Evolutionary conservation across 2,113 vertebrate species (phyloP).

Genomic region (Picathartes gymnocephalus): DNA sequence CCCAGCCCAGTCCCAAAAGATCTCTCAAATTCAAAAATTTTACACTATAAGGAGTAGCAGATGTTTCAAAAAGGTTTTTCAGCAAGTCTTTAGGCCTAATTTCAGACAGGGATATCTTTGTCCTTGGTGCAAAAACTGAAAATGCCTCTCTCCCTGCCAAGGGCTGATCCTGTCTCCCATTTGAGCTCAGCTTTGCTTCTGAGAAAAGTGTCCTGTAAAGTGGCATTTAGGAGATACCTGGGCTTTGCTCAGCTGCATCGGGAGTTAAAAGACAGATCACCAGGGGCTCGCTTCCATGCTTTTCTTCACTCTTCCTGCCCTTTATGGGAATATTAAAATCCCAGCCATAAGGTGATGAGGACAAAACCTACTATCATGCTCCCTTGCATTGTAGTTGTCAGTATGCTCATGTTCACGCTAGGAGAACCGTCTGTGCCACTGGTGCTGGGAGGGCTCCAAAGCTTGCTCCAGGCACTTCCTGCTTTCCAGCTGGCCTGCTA

Average conservation of each 20-base stretch:
- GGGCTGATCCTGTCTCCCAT: background rate
- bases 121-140: background rate
- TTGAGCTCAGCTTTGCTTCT: background rate
- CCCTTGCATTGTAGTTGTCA: background rate
- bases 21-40: background rate
- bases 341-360: background rate
- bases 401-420: background rate
- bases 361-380: background rate
- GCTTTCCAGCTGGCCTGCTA: background rate
- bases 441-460: background rate
- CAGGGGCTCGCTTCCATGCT: background rate
- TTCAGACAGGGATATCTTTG: background rate
- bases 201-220: background rate
- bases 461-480: background rate
- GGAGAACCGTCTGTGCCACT: background rate
- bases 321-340: background rate
- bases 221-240: background rate
- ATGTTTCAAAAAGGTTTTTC: background rate
- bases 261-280: background rate
- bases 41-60: background rate
- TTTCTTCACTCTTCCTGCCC: background rate
- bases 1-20: background rate
- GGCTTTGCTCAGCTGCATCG: background rate
- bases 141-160: background rate
- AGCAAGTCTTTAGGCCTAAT: background rate